Conservation (phyloP, 2,797 vertebrate genomes). For the Synanceia verrucosa region DNA sequence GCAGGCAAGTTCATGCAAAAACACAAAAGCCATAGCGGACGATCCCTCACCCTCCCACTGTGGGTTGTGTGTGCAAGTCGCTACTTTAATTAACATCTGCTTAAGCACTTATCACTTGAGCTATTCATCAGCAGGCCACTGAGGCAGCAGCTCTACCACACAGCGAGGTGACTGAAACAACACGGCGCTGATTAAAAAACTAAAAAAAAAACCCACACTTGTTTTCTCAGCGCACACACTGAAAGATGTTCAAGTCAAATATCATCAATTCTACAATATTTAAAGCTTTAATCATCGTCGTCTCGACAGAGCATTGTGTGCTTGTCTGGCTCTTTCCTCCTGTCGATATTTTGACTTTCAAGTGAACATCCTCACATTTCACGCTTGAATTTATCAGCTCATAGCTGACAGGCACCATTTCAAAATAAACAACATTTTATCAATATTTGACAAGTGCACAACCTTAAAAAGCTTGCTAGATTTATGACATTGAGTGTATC, state of each 20-base stretch:
- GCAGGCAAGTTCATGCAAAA: neutral
- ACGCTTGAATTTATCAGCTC: constrained; percentile 41
- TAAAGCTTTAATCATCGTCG: neutral
- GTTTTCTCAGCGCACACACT: neutral
- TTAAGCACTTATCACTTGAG: constrained; percentile 38
- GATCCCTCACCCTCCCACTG: neutral
- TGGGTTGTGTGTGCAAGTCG: constrained; percentile 25
- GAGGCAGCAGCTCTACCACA: constrained; percentile 28
- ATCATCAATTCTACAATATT: neutral
- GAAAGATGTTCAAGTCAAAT: neutral
- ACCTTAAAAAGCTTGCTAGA: neutral
- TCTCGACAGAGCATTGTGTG: neutral
- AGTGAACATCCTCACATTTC: constrained; percentile 31
- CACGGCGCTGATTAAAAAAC: constrained; percentile 43
- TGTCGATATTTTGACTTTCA: constrained; percentile 38
- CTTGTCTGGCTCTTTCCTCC: neutral
- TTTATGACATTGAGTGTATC: neutral
- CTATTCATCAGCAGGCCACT: constrained; percentile 48
- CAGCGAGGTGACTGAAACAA: constrained; percentile 29
- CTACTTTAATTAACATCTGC: constrained; percentile 64
- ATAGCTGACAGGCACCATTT: constrained; percentile 15
- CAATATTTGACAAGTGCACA: constrained; percentile 30
- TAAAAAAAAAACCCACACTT: too few relatives aligned
- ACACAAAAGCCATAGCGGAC: neutral
- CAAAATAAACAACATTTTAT: constrained; percentile 43